Evolutionary conservation across 2,797 vertebrate genomes (phyloP).

Genomic region (Pelobates cultripes): DNA sequence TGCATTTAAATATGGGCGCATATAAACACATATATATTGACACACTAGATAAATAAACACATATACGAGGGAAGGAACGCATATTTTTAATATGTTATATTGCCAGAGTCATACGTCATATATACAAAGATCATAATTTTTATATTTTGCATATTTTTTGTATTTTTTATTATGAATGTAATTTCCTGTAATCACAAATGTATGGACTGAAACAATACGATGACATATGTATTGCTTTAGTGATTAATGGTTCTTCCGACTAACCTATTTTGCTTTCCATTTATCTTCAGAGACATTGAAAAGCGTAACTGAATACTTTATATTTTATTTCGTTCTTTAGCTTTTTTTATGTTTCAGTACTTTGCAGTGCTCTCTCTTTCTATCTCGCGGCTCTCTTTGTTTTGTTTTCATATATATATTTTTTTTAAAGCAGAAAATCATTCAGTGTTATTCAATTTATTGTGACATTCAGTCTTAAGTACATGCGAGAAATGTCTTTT

Average conservation of each 20-base stretch:
- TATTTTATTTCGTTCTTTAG: conserved; percentile 18
- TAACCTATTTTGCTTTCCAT: conserved; percentile 54
- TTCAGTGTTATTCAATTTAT: background rate
- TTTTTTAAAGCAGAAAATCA: background rate
- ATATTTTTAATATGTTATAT: too few relatives aligned
- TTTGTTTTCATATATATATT: background rate
- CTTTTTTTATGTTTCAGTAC: conserved; percentile 5
- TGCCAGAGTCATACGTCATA: too few relatives aligned
- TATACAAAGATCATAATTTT: too few relatives aligned
- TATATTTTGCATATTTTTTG: too few relatives aligned
- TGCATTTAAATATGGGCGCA: too few relatives aligned
- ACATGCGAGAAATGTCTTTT: conserved; percentile 1
- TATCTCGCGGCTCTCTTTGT: background rate
- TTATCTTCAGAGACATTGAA: conserved; percentile 52
- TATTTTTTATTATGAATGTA: too few relatives aligned
- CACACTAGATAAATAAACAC: too few relatives aligned
- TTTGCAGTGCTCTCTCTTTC: conserved; percentile 1
- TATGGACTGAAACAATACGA: conserved; percentile 32
- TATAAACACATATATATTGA: too few relatives aligned
- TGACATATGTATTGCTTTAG: conserved; percentile 39
- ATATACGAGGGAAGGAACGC: too few relatives aligned
- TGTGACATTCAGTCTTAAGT: background rate
- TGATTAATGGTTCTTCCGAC: conserved; percentile 47
- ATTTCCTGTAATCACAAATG: conserved; percentile 21
- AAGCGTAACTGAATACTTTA: conserved; percentile 41